Percentiles rank a stretch among this genome's conserved stretches.
These are phyloP conservation scores for Drosophila ochracea DNA, from an alignment of 2,888 invertebrate genomes.

Conservation along the genomic window DNA sequence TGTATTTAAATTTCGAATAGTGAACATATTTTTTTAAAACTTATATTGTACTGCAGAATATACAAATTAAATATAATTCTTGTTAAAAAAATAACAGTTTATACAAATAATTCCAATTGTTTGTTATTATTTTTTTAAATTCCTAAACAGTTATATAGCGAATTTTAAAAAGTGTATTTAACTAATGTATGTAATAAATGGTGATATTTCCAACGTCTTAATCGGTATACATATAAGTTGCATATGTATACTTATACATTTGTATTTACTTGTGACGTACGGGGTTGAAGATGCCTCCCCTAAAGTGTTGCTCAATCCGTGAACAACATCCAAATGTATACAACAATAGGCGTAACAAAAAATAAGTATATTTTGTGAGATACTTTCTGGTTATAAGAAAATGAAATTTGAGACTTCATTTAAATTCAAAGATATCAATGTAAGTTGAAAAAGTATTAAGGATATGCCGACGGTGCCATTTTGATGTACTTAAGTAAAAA, in stretches of 20 bases:
- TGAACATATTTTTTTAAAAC: rapidly evolving
- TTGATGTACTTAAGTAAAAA: conserved; percentile 2
- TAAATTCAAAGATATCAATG: background rate
- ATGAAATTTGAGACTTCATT: background rate
- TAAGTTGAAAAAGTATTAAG: background rate
- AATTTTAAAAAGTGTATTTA: background rate
- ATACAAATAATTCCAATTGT: too few relatives aligned
- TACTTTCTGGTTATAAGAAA: background rate
- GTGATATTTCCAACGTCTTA: background rate
- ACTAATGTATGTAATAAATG: background rate
- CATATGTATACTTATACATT: background rate
- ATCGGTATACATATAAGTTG: background rate
- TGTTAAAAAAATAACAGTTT: background rate
- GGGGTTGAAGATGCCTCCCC: background rate
- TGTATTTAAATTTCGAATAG: background rate
- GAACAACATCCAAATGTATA: background rate
- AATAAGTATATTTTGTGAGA: background rate
- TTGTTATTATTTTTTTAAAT: background rate
- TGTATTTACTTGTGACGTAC: background rate
- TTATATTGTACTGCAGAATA: background rate
- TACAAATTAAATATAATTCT: background rate
- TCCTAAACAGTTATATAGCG: background rate
- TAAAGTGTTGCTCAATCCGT: background rate
- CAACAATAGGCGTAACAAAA: background rate
- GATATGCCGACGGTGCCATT: background rate